Evolutionary conservation across 2,797 vertebrate species (phyloP).

Genomic region (Huso huso): DNA sequence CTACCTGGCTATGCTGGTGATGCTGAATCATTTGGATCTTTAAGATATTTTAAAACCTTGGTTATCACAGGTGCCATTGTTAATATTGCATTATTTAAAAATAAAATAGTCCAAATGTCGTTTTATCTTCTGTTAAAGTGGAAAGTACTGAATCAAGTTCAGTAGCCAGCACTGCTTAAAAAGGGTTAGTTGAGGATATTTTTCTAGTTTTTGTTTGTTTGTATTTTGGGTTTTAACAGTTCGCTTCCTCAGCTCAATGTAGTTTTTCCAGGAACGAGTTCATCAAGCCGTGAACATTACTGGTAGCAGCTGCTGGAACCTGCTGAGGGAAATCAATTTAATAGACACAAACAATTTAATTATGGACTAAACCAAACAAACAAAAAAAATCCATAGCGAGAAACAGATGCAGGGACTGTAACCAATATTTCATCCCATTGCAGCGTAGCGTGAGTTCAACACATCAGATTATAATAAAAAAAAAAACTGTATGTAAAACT

Average conservation of each 20-base stretch:
- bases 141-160: conserved; percentile 8
- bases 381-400: background rate
- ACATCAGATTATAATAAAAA: no score
- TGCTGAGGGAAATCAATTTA: background rate
- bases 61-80: no score
- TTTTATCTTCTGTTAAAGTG: no score
- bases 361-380: background rate
- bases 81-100: no score
- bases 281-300: background rate
- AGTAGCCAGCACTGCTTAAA: conserved; percentile 30
- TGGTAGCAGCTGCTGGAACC: background rate
- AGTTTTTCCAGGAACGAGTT: no score
- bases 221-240: background rate
- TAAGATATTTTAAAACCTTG: no score
- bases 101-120: no score
- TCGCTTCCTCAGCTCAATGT: no score
- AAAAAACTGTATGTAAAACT: no score
- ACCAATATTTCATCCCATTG: background rate
- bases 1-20: no score
- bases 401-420: background rate
- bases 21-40: no score
- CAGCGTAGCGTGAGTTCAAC: background rate
- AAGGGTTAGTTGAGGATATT: background rate
- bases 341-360: background rate
- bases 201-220: background rate